Conservation (phyloP, 2,797 vertebrate genomes). For the Decapterus maruadsi region DNA sequence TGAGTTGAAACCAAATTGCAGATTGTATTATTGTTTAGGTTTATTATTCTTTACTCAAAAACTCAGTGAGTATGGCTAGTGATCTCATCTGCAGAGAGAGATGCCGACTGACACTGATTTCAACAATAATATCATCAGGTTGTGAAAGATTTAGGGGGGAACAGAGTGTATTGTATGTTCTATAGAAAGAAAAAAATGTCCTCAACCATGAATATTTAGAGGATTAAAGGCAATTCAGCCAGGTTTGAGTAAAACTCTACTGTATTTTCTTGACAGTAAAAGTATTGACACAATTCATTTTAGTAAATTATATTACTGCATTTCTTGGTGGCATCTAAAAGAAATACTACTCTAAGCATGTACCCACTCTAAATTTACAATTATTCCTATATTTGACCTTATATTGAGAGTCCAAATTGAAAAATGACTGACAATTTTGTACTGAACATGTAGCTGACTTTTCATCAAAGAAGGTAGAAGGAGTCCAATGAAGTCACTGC, state of each 20-base stretch:
- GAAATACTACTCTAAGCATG: not conserved
- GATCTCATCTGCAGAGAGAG: too few relatives aligned
- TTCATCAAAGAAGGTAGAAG: not conserved
- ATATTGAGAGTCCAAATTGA: not conserved
- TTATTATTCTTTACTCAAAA: not conserved
- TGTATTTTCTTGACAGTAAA: not conserved
- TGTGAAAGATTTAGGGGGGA: not conserved
- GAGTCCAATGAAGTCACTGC: not conserved
- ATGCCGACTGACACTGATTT: not conserved
- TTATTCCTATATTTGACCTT: too few relatives aligned
- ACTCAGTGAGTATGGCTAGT: too few relatives aligned
- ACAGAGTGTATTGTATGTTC: not conserved
- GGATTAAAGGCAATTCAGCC: not conserved
- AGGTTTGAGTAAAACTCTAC: not conserved
- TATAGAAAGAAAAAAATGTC: not conserved
- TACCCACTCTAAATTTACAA: too few relatives aligned
- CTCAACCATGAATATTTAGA: not conserved
- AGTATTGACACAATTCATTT: not conserved
- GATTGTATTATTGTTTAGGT: too few relatives aligned
- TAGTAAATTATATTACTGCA: not conserved
- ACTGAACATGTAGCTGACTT: not conserved
- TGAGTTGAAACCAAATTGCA: too few relatives aligned
- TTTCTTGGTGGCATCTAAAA: not conserved
- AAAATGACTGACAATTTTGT: not conserved
- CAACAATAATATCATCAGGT: not conserved